Conservation (phyloP, 2,797 vertebrate genomes). For the Rhabdophis nuchalis region DNA sequence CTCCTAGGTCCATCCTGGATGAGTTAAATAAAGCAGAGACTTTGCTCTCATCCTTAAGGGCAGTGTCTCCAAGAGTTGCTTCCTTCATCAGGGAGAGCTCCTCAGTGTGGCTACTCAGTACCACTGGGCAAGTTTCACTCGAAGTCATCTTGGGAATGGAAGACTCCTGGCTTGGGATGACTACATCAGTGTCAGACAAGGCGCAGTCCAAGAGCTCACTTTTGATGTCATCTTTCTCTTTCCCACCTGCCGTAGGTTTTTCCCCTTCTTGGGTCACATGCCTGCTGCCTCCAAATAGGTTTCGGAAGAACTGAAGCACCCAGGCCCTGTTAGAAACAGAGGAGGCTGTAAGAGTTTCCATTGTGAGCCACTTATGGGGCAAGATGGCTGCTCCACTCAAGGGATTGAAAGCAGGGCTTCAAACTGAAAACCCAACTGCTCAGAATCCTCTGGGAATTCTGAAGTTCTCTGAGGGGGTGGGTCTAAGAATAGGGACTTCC, state of each 20-base stretch:
- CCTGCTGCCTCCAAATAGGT: slow-evolving; percentile 19
- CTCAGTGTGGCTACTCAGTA: background rate
- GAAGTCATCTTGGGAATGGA: background rate
- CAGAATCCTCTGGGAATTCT: slow-evolving; percentile 38
- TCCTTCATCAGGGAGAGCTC: background rate
- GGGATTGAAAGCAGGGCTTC: slow-evolving; percentile 33
- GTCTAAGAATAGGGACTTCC: background rate
- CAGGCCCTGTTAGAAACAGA: slow-evolving; percentile 7
- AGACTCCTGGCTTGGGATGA: background rate
- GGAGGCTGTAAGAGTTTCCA: background rate
- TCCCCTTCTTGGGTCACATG: rapidly evolving
- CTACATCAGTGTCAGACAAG: background rate
- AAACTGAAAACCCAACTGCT: slow-evolving; percentile 43
- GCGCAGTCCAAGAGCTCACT: background rate
- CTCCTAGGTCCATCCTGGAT: background rate
- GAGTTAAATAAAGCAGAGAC: background rate
- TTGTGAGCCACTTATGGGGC: background rate
- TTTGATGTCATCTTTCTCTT: rapidly evolving
- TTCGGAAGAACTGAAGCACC: slow-evolving; percentile 42
- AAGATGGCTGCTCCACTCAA: slow-evolving; percentile 12
- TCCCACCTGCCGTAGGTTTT: background rate
- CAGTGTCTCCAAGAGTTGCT: background rate
- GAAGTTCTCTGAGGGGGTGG: slow-evolving; percentile 14
- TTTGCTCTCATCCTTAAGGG: background rate
- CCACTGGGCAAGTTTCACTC: background rate